Conservation (phyloP, 2,113 vertebrate species). For the western clawed frog (Xenopus tropicalis) region DNA sequence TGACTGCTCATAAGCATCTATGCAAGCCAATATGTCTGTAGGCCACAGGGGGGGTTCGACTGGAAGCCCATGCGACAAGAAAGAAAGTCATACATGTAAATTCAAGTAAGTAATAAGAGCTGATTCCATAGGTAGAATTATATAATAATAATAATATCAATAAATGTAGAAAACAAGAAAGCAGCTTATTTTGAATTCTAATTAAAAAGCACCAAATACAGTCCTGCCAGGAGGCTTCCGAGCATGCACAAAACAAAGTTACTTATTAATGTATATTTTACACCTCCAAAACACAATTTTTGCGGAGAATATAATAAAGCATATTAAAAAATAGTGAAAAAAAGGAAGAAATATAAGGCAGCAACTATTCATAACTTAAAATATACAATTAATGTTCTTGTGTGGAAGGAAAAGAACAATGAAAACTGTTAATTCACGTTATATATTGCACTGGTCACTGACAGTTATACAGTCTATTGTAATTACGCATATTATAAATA, state of each 20-base stretch:
- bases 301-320: background rate
- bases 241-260: slow-evolving; percentile 4
- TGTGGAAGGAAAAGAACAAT: slow-evolving; percentile 3
- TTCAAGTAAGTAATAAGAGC: background rate
- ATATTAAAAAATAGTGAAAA: background rate
- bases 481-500: slow-evolving; percentile 19
- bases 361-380: background rate
- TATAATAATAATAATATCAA: too few species aligned
- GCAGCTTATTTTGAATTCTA: background rate
- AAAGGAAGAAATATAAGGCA: background rate
- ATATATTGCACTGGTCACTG: slow-evolving; percentile 2
- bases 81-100: background rate
- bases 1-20: slow-evolving; percentile 6
- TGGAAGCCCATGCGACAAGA: slow-evolving; percentile 21
- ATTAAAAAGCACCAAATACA: background rate
- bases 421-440: background rate
- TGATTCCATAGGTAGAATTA: background rate
- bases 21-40: slow-evolving; percentile 4
- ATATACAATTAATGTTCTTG: slow-evolving; percentile 14
- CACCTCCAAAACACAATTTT: background rate
- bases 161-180: background rate
- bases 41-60: background rate
- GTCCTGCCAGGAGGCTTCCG: background rate
- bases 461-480: slow-evolving; percentile 17
- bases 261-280: background rate